Conservation (phyloP, 2,113 vertebrate species). For the Heterotilapia buettikoferi region DNA sequence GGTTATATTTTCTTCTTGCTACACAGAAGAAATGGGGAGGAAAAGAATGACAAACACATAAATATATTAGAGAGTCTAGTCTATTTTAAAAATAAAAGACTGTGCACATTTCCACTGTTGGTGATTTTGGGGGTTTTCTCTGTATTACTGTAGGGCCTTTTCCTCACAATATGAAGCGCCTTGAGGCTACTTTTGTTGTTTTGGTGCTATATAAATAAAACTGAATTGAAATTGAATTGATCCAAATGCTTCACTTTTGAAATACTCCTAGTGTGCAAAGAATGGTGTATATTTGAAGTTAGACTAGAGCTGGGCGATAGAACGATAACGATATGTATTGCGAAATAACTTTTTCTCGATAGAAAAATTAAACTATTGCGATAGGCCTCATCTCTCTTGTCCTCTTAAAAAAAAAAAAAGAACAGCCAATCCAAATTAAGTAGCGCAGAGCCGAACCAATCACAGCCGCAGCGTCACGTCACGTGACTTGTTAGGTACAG, state of each 20-base stretch:
- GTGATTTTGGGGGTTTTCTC: not conserved
- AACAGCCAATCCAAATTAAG: too few species aligned
- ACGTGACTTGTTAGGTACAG: too few species aligned
- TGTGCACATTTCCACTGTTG: not conserved
- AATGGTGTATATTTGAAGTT: not conserved
- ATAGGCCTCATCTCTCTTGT: too few species aligned
- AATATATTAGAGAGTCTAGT: not conserved
- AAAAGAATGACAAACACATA: accelerated
- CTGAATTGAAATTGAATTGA: not conserved
- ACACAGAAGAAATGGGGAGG: not conserved
- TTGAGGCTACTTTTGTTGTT: not conserved
- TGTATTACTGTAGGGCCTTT: accelerated
- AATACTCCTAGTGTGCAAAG: accelerated
- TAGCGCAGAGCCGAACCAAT: too few species aligned
- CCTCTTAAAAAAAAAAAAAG: too few species aligned
- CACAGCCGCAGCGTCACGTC: too few species aligned
- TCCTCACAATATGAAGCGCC: accelerated
- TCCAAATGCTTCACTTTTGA: not conserved
- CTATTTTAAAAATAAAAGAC: not conserved
- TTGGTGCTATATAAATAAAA: not conserved
- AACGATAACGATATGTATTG: too few species aligned
- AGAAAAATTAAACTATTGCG: too few species aligned
- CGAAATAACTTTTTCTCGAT: too few species aligned
- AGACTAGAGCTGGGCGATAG: too few species aligned
- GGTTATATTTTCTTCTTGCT: accelerated